phyloP scores from a whole-genome alignment of 2,797 vertebrate species.

The Alcedo quadribrachys region DNA sequence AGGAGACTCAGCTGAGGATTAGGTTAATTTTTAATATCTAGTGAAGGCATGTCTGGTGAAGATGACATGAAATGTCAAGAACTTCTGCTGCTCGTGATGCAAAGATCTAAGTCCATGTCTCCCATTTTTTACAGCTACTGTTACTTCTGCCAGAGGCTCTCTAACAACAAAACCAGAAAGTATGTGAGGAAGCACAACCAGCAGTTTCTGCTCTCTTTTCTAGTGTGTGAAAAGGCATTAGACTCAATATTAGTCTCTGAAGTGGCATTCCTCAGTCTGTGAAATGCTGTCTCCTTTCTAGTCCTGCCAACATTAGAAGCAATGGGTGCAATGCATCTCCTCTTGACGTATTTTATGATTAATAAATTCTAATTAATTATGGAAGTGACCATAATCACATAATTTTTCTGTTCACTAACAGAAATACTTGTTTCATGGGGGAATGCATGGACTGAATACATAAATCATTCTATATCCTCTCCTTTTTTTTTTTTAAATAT shows the following conservation, averaged over 20 bases:
- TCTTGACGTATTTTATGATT: not conserved
- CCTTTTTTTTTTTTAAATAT: not conserved
- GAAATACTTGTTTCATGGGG: not conserved
- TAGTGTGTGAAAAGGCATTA: not conserved
- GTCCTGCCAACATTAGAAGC: not conserved
- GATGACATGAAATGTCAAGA: not conserved
- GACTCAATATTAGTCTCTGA: not conserved
- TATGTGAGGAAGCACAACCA: not conserved
- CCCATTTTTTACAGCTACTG: not conserved
- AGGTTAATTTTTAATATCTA: slow-evolving; percentile 40
- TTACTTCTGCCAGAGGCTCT: not conserved
- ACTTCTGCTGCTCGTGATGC: not conserved
- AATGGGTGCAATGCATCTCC: not conserved
- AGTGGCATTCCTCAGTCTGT: not conserved
- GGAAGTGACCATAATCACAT: not conserved
- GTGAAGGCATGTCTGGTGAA: not conserved
- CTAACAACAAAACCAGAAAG: slow-evolving; percentile 3
- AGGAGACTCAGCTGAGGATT: not conserved
- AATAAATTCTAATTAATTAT: not conserved
- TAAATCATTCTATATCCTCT: not conserved
- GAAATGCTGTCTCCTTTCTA: not conserved
- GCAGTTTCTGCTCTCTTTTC: not conserved
- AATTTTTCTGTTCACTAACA: not conserved
- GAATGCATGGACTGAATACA: not conserved
- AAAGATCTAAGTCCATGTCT: not conserved